These are phyloP conservation scores for Thunnus maccoyii DNA, from an alignment of 2,113 vertebrate genomes.

Conservation along the genomic window DNA sequence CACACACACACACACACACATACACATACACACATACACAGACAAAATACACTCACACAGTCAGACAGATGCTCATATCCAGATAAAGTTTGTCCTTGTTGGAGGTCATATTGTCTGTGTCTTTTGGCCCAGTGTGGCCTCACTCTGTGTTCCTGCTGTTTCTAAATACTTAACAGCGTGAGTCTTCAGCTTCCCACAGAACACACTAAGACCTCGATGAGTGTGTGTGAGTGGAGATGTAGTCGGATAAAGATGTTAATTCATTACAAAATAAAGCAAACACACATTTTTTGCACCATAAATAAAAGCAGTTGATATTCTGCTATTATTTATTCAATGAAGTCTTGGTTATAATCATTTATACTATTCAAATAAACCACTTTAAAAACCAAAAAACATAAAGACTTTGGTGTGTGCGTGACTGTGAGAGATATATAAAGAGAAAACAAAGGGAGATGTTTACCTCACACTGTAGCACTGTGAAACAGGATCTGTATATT, in stretches of 20 bases:
- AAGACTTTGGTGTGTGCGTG: neutral
- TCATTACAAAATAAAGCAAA: neutral
- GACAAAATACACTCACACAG: neutral
- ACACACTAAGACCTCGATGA: neutral
- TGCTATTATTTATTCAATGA: too few species aligned
- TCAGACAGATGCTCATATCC: constrained; percentile 20
- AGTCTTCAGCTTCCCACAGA: neutral
- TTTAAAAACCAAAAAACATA: neutral
- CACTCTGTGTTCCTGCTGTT: constrained; percentile 27
- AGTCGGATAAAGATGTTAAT: neutral
- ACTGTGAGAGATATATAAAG: neutral
- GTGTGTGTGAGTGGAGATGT: neutral
- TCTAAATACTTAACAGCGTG: constrained; percentile 28
- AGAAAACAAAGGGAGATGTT: constrained; percentile 31
- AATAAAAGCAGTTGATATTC: too few species aligned
- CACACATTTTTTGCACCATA: too few species aligned
- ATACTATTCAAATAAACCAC: neutral
- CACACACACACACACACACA: neutral
- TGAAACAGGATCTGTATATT: constrained; percentile 40
- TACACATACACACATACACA: neutral
- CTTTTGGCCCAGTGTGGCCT: constrained; percentile 12
- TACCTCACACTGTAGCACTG: constrained; percentile 21
- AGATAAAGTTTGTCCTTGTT: constrained; percentile 49
- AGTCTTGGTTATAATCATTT: neutral
- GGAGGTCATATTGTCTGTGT: constrained; percentile 38